A percentile compares a stretch with the other conserved stretches of the same genome.
phyloP scores from a whole-genome alignment of 1,140 invertebrate species.

The Trichonephila clavipes region DNA sequence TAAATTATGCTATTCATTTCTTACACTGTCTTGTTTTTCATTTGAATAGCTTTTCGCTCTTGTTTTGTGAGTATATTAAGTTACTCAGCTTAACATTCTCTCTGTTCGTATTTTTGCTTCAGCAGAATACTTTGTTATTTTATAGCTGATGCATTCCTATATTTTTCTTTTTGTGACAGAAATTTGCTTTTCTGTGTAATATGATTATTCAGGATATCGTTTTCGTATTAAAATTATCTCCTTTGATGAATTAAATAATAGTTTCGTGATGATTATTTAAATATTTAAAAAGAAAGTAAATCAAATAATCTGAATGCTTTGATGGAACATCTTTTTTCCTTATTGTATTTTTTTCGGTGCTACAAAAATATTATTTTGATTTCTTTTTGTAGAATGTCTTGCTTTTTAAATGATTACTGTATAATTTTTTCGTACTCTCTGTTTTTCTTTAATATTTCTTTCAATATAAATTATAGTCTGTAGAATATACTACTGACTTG shows the following conservation, averaged over 20 bases:
- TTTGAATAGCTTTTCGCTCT: background rate
- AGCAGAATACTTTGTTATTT: background rate
- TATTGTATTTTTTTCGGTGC: no score
- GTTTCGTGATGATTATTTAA: background rate
- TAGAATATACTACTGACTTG: no score
- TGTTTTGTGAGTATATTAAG: background rate
- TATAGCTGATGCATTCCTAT: background rate
- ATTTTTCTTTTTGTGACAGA: background rate
- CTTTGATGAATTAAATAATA: background rate
- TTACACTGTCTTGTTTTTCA: background rate
- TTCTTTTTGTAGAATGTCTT: no score
- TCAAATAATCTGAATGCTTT: no score
- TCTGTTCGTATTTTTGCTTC: background rate
- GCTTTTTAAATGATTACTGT: no score
- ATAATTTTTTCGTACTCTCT: no score
- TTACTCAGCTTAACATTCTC: background rate
- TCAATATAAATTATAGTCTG: no score
- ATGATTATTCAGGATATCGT: background rate
- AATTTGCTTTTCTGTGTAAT: background rate
- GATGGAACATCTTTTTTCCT: no score
- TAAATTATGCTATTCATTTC: slow-evolving; percentile 30
- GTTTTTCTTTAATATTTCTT: no score
- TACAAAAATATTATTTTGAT: no score
- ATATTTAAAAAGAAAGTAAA: background rate
- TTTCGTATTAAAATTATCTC: background rate